Conservation (phyloP, 2,797 vertebrate species). For the Tokudaia tokunoshimensis region DNA sequence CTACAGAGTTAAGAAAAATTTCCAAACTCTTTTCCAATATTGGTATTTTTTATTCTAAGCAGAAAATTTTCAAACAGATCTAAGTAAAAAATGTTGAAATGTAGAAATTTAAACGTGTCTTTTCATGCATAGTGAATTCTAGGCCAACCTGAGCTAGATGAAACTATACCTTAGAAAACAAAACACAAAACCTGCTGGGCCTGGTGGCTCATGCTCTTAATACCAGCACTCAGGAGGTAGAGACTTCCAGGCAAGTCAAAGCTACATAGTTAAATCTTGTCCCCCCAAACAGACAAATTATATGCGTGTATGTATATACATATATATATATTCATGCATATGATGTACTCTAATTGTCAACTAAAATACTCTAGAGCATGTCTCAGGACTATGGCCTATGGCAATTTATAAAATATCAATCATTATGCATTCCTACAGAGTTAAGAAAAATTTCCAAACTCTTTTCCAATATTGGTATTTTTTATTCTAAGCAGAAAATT, state of each 20-base stretch:
- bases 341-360: not conserved
- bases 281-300: not conserved
- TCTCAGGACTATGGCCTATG: not conserved
- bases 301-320: not conserved
- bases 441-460: slow-evolving; percentile 10
- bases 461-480: not conserved
- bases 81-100: slow-evolving; percentile 25
- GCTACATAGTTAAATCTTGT: not conserved
- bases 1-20: not conserved
- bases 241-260: not conserved
- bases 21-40: not conserved
- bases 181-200: not conserved
- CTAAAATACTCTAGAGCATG: slow-evolving; percentile 4
- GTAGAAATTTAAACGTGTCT: not conserved
- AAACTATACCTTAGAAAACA: not conserved
- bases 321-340: not conserved
- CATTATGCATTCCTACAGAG: not conserved
- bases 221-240: not conserved
- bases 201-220: not conserved
- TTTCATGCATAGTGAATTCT: not conserved
- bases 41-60: not conserved
- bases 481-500: slow-evolving; percentile 47
- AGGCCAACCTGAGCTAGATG: not conserved
- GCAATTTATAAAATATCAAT: slow-evolving; percentile 56
- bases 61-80: slow-evolving; percentile 59